phyloP scores from a whole-genome alignment of 2,888 invertebrate genomes.

The Alentia gelatinosa region DNA sequence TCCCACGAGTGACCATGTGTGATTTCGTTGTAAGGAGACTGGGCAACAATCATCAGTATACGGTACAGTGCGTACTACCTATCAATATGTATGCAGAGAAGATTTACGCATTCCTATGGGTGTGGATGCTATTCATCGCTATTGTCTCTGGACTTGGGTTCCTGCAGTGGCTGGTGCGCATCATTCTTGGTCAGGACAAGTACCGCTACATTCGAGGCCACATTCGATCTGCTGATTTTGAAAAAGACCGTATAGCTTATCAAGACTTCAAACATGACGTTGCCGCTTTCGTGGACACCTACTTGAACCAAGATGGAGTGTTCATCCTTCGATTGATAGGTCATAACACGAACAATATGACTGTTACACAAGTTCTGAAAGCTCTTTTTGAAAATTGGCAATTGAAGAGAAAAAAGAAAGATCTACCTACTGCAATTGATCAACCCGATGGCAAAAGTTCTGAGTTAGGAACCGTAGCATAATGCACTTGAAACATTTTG shows the following conservation, averaged over 20 bases:
- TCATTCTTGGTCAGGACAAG: conserved; percentile 56
- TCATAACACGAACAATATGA: conserved; percentile 79
- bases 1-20: conserved; percentile 79
- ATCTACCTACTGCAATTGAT: background rate
- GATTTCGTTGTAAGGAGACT: conserved; percentile 74
- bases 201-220: conserved; percentile 74
- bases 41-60: conserved; percentile 77
- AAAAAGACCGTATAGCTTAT: background rate
- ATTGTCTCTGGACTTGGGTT: conserved; percentile 72
- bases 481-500: no score
- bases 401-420: conserved; percentile 5
- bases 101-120: conserved; percentile 64
- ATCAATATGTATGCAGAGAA: conserved; percentile 63
- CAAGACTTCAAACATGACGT: conserved; percentile 52
- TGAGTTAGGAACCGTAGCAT: no score
- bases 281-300: conserved; percentile 75
- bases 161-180: conserved; percentile 71
- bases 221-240: conserved; percentile 6
- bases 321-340: conserved; percentile 78
- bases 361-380: conserved; percentile 77
- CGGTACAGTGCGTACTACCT: conserved; percentile 72
- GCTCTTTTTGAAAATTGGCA: conserved; percentile 77
- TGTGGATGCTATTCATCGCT: conserved; percentile 75
- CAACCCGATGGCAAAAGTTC: background rate
- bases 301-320: conserved; percentile 78